These are phyloP conservation scores for Lepidonotus clava DNA, from an alignment of 2,888 invertebrate genomes.

Conservation along the genomic window DNA sequence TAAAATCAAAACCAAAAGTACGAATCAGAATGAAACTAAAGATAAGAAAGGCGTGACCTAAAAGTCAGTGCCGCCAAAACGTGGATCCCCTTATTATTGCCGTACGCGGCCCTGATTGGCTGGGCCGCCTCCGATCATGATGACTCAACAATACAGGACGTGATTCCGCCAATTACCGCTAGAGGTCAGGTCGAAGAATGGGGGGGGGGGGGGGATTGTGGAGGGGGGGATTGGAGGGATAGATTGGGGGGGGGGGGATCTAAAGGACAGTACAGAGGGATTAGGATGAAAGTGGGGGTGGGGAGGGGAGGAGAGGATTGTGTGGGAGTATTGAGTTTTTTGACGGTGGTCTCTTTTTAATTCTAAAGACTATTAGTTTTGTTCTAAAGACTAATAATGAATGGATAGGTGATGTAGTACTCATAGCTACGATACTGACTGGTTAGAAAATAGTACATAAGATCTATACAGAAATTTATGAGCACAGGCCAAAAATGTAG, in stretches of 20 bases:
- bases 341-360: no score
- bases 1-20: no score
- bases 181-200: neutral
- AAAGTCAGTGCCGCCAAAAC: constrained; percentile 15
- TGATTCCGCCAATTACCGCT: constrained; percentile 31
- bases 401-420: no score
- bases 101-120: constrained; percentile 29
- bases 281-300: neutral
- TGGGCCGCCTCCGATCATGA: constrained; percentile 3
- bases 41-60: no score
- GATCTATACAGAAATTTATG: no score
- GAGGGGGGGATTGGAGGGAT: neutral
- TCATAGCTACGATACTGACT: no score
- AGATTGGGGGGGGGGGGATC: neutral
- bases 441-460: no score
- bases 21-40: no score
- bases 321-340: no score
- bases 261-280: neutral
- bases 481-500: no score
- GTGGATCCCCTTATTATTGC: neutral
- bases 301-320: neutral
- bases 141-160: constrained; percentile 1
- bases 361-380: no score
- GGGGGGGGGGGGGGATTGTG: neutral
- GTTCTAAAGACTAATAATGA: no score